Evolutionary conservation across 2,113 vertebrate species (phyloP).

Genomic region (Triplophysa dalaica): DNA sequence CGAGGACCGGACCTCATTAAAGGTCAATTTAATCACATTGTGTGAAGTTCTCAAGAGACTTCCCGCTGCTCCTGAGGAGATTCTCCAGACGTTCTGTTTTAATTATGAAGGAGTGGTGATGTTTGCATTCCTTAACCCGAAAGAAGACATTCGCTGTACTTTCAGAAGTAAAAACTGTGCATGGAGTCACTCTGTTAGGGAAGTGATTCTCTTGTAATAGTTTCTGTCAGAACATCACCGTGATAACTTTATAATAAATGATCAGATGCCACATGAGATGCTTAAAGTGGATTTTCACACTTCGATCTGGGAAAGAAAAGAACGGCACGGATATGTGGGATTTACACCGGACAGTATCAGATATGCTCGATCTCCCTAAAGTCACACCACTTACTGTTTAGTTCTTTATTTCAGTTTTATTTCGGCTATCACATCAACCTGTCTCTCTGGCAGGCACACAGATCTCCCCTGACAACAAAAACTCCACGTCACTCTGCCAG

Average conservation of each 20-base stretch:
- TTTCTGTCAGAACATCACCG: slow-evolving; percentile 23
- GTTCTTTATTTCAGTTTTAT: slow-evolving; percentile 40
- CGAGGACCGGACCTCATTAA: background rate
- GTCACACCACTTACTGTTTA: slow-evolving; percentile 45
- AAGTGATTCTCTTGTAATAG: background rate
- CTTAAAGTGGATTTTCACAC: slow-evolving; percentile 20
- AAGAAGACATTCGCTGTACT: background rate
- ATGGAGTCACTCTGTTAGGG: background rate
- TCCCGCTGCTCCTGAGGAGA: background rate
- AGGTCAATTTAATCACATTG: slow-evolving; percentile 6
- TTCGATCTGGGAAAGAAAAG: slow-evolving; percentile 33
- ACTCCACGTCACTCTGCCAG: slow-evolving; percentile 45
- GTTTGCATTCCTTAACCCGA: background rate
- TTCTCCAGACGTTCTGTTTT: background rate
- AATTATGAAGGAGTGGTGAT: background rate
- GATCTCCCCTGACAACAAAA: slow-evolving; percentile 48
- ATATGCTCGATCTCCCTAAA: slow-evolving; percentile 59
- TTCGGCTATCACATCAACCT: slow-evolving; percentile 52
- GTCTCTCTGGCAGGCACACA: slow-evolving; percentile 38
- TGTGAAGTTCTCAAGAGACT: background rate
- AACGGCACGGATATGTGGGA: slow-evolving; percentile 47
- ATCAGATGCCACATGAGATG: slow-evolving; percentile 33
- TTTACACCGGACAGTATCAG: slow-evolving; percentile 61
- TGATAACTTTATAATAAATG: slow-evolving; percentile 39
- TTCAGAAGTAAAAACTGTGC: background rate